phyloP scores from a whole-genome alignment of 2,888 invertebrate species.

The Rhodophaea formosa region DNA sequence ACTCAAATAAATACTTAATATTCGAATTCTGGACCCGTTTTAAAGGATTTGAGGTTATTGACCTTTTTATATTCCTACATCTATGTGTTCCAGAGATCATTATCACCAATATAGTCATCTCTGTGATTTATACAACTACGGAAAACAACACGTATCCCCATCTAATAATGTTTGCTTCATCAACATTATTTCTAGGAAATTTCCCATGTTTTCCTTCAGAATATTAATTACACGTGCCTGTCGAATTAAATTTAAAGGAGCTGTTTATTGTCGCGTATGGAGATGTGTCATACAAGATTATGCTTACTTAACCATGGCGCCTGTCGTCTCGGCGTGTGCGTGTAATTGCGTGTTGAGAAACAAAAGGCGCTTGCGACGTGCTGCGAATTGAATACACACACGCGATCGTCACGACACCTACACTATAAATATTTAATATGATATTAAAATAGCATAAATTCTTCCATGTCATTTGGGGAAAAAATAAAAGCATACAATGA shows the following conservation, averaged over 20 bases:
- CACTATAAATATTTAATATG: background rate
- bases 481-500: background rate
- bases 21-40: too few relatives aligned
- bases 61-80: too few relatives aligned
- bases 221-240: background rate
- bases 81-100: too few relatives aligned
- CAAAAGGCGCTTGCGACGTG: conserved; percentile 6
- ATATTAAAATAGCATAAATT: background rate
- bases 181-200: too few relatives aligned
- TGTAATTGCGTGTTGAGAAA: conserved; percentile 1
- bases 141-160: too few relatives aligned
- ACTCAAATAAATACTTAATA: too few relatives aligned
- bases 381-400: conserved; percentile 1
- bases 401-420: background rate
- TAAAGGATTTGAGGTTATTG: too few relatives aligned
- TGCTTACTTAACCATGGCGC: conserved; percentile 5
- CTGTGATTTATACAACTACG: too few relatives aligned
- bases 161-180: too few relatives aligned
- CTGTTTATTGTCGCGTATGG: conserved; percentile 6
- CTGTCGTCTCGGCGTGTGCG: conserved; percentile 1
- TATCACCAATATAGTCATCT: too few relatives aligned
- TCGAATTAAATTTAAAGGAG: conserved; percentile 1
- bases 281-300: background rate
- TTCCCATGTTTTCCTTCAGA: background rate
- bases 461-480: background rate